Evolutionary conservation across 2,888 invertebrate genomes (phyloP).

Genomic region (Poecilobothrus nobilitatus): DNA sequence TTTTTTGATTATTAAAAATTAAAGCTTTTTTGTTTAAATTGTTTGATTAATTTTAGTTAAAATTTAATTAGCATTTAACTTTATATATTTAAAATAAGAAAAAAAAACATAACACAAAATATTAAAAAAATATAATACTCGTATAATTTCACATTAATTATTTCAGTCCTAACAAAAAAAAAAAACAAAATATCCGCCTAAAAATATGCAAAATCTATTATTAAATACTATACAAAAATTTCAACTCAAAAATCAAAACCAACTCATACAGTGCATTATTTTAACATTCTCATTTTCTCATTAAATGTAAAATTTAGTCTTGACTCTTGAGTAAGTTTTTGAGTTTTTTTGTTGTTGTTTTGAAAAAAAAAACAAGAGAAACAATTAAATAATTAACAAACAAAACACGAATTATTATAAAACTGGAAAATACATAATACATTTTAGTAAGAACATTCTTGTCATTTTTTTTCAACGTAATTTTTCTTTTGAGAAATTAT

Average conservation of each 20-base stretch:
- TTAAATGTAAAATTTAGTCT: neutral
- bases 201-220: neutral
- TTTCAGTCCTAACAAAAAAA: neutral
- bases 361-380: conserved; percentile 14
- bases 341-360: neutral
- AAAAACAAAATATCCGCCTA: neutral
- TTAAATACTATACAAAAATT: neutral
- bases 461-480: no score
- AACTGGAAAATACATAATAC: no score
- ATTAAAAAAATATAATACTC: no score
- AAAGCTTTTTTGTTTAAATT: neutral
- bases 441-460: no score
- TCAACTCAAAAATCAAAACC: neutral
- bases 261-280: no score
- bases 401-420: conserved; percentile 19
- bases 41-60: neutral
- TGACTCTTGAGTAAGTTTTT: neutral
- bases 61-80: conserved; percentile 1
- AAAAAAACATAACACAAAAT: no score
- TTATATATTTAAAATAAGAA: no score
- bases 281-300: no score
- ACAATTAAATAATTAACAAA: no score
- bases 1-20: neutral
- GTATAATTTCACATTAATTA: no score
- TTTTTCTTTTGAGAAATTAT: no score